These are phyloP conservation scores for Chelonus insularis DNA, from an alignment of 1,140 invertebrate species.

Conservation along the genomic window DNA sequence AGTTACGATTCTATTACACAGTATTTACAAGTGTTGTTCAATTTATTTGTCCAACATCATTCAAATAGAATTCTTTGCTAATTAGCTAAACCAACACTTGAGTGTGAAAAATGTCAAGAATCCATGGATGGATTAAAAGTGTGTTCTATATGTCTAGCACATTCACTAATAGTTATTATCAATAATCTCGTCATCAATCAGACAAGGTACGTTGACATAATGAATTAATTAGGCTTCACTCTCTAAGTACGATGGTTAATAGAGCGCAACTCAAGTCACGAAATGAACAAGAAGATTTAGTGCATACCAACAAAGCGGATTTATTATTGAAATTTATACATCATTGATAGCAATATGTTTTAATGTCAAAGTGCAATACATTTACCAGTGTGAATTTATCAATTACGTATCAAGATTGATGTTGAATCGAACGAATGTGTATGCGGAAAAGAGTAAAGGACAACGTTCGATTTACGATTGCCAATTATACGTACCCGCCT, in stretches of 20 bases:
- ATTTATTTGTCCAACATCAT: too few species aligned
- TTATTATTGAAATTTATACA: neutral
- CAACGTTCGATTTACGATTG: slow-evolving; percentile 32
- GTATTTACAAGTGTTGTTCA: too few species aligned
- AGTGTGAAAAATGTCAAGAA: neutral
- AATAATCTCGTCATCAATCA: neutral
- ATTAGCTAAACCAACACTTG: neutral
- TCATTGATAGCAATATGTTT: neutral
- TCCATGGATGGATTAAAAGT: neutral
- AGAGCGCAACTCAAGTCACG: slow-evolving; percentile 2
- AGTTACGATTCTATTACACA: too few species aligned
- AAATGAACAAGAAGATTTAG: neutral
- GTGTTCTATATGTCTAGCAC: neutral
- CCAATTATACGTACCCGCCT: slow-evolving; percentile 24
- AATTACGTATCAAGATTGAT: slow-evolving; percentile 2
- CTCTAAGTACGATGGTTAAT: neutral
- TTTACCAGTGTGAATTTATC: slow-evolving; percentile 1
- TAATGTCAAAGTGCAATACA: neutral
- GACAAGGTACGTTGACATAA: neutral
- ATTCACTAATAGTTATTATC: slow-evolving; percentile 1
- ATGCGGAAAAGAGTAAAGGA: slow-evolving; percentile 12
- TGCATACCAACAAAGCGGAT: neutral
- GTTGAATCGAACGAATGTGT: neutral
- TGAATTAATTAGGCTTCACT: slow-evolving; percentile 5
- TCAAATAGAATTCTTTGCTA: neutral